These are phyloP conservation scores for Papilio machaon DNA, from an alignment of 1,140 invertebrate genomes.

Conservation along the genomic window DNA sequence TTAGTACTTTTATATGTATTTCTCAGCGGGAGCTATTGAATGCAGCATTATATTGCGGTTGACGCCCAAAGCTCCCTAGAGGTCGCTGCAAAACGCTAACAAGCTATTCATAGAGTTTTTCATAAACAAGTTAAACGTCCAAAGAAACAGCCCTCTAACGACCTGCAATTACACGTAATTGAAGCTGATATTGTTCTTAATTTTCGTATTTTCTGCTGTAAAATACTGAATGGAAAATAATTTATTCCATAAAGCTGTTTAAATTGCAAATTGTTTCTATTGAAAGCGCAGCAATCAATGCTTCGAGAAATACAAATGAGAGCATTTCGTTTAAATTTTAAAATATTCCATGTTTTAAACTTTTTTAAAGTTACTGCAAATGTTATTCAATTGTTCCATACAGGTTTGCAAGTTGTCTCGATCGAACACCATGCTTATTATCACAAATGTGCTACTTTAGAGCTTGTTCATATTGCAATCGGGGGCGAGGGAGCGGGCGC, in stretches of 20 bases:
- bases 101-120: conserved; percentile 72
- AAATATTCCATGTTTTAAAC: not conserved
- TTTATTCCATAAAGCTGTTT: conserved; percentile 23
- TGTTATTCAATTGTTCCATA: not conserved
- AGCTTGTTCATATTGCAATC: no score
- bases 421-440: not conserved
- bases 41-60: conserved; percentile 50
- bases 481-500: no score
- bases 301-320: conserved; percentile 13
- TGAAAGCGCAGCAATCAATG: conserved; percentile 29
- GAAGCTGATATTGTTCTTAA: conserved; percentile 55
- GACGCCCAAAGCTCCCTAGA: conserved; percentile 53
- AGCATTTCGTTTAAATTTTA: not conserved
- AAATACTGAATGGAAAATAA: conserved; percentile 37
- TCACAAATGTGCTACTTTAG: not conserved
- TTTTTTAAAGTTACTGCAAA: not conserved
- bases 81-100: conserved; percentile 67
- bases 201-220: conserved; percentile 43
- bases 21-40: not conserved
- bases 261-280: conserved; percentile 25
- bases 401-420: not conserved
- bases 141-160: conserved; percentile 65
- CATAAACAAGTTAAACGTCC: conserved; percentile 61
- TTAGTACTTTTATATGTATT: not conserved
- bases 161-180: conserved; percentile 67